Conservation (phyloP, 1,140 invertebrate genomes). For the Drosophila guanche region DNA sequence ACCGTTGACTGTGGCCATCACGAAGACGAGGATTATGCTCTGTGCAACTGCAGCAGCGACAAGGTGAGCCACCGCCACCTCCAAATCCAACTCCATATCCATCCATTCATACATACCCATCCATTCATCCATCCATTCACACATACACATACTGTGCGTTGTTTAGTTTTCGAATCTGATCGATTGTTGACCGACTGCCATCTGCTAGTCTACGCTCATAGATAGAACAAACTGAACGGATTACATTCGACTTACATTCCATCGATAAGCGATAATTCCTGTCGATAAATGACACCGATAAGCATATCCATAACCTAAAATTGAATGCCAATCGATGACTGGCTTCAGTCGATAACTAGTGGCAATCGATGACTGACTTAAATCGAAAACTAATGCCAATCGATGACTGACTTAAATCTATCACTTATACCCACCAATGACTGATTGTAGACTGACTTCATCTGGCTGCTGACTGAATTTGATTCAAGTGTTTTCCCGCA, state of each 20-base stretch:
- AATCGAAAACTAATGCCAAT: too few relatives aligned
- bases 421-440: background rate
- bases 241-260: too few relatives aligned
- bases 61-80: slow-evolving; percentile 65
- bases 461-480: background rate
- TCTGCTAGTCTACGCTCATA: too few relatives aligned
- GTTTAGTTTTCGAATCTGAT: background rate
- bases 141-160: slow-evolving; percentile 9
- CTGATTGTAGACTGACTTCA: background rate
- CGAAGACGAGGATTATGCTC: slow-evolving; percentile 89
- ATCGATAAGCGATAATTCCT: too few relatives aligned
- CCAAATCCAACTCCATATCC: background rate
- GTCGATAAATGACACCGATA: too few relatives aligned
- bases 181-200: too few relatives aligned
- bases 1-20: slow-evolving; percentile 91
- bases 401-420: too few relatives aligned
- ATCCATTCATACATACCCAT: slow-evolving; percentile 7
- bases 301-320: background rate
- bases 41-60: slow-evolving; percentile 83
- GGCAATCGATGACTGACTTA: too few relatives aligned
- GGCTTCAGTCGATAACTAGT: background rate
- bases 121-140: slow-evolving; percentile 13
- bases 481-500: background rate
- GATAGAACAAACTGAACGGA: too few relatives aligned
- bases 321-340: too few relatives aligned